Evolutionary conservation across 2,113 vertebrate species (phyloP), one percentile per base, ranked within the genome.

Genomic region (Bubo scandiacus): DNA sequence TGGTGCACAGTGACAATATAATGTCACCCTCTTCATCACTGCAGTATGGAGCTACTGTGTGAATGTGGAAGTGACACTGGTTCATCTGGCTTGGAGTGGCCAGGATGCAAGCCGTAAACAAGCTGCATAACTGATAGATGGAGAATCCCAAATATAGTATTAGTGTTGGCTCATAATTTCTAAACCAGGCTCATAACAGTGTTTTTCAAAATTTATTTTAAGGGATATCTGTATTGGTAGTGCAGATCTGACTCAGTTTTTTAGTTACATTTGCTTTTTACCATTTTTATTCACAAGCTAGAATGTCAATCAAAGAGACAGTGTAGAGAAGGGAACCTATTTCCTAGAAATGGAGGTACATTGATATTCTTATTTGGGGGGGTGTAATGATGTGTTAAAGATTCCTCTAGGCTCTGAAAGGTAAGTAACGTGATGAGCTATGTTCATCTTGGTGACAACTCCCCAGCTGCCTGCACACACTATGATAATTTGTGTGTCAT

Each of bases 51-150:
- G 63, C 22, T 91, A 10, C 51, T 91, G 49, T 0, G 0, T 22
- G 62, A 79, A 25, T 18, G 78, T 72, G 78, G 84, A 94, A 92
- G 26, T 91, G 73, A 89, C 89, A 87, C 70, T 72, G 42, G 20
- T 47, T 81, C 42, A 36, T 92, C 47, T 65, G 70, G 15, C n/a
- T 54, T 29, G 15, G 59, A 49, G 43, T 42, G 40, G 72, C 66
- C 38, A 87, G 61, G 61, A 38, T 63, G 51, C 77, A 74, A 61
- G n/a, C 55, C 63, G 26, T 25, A 51, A 82, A 49, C 34, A 72
- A 58, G 17, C 58, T 86, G 52, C 9, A 1, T 65, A 81, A 30
- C 12, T 62, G 42, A 36, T 47, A 32, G 34, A 36, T 54, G 52
- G 25, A 84, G 32, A 86, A 89, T 63, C 38, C n/a, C 20, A 71